A percentile compares a stretch with the other conserved stretches of the same genome.
phyloP scores from a whole-genome alignment of 2,113 vertebrate genomes.

The Brachyhypopomus gauderio region DNA sequence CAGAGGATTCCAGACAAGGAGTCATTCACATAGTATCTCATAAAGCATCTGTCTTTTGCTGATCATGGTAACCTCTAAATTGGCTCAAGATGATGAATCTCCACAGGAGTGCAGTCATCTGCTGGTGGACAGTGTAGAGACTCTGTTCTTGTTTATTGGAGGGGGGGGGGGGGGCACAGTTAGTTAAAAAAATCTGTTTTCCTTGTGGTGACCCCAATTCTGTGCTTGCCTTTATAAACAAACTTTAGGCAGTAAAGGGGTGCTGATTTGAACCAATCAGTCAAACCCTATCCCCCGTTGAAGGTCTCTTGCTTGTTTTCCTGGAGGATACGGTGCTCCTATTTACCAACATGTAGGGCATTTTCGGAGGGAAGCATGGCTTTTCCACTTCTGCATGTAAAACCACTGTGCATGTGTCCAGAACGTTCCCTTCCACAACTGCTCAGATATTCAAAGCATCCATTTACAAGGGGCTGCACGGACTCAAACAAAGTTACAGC shows the following conservation, averaged over 20 bases:
- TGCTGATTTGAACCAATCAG: slow-evolving; percentile 25
- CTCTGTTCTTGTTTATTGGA: no score
- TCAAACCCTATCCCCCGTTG: slow-evolving; percentile 14
- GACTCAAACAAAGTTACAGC: slow-evolving; percentile 51
- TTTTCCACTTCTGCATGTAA: background rate
- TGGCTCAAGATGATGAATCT: no score
- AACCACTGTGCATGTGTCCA: slow-evolving; percentile 24
- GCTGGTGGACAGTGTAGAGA: background rate
- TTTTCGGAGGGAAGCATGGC: background rate
- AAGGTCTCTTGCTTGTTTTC: background rate
- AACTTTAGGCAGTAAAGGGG: slow-evolving; percentile 1
- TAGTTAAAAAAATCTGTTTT: background rate
- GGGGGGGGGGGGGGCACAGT: background rate
- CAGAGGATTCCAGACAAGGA: slow-evolving; percentile 27
- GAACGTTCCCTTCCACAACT: slow-evolving; percentile 32
- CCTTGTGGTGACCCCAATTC: slow-evolving; percentile 11
- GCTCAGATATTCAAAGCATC: slow-evolving; percentile 47
- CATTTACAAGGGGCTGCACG: slow-evolving; percentile 48
- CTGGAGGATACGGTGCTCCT: background rate
- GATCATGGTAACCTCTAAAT: background rate
- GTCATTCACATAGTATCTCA: slow-evolving; percentile 10
- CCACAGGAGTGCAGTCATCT: no score
- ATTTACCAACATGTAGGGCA: no score
- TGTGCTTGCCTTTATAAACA: slow-evolving; percentile 11
- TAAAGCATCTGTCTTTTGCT: slow-evolving; percentile 13